Evolutionary conservation across 2,113 vertebrate genomes (phyloP).

Genomic region (Cebus imitator): DNA sequence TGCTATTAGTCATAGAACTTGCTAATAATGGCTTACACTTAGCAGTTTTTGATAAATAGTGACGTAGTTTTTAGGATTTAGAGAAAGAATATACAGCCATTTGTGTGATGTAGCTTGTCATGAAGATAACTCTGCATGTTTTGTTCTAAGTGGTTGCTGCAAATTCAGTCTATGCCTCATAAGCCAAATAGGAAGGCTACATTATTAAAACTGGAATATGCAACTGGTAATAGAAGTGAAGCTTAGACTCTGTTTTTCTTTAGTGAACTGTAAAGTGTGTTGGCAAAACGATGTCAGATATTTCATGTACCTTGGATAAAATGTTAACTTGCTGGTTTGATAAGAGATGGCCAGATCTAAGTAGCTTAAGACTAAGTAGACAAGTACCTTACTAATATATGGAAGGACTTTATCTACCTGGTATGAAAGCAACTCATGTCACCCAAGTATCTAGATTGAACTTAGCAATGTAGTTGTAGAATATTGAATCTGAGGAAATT

Average conservation of each 20-base stretch:
- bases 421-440: neutral
- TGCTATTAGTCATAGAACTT: neutral
- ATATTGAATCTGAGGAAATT: neutral
- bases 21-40: neutral
- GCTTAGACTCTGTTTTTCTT: neutral
- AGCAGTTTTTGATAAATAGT: neutral
- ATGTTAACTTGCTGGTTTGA: neutral
- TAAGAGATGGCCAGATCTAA: slow-evolving; percentile 13
- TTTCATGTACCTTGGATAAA: neutral
- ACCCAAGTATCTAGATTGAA: neutral
- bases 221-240: neutral
- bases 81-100: neutral
- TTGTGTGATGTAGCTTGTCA: neutral
- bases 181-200: neutral
- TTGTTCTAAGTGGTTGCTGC: neutral
- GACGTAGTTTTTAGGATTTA: slow-evolving; percentile 27
- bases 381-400: neutral
- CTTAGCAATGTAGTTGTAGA: neutral
- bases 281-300: neutral
- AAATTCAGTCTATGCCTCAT: neutral
- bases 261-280: neutral
- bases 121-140: neutral
- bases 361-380: neutral
- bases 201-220: slow-evolving; percentile 21
- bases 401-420: neutral